These are phyloP conservation scores for Dromiciops gliroides DNA, from an alignment of 2,113 vertebrate genomes.

Conservation along the genomic window DNA sequence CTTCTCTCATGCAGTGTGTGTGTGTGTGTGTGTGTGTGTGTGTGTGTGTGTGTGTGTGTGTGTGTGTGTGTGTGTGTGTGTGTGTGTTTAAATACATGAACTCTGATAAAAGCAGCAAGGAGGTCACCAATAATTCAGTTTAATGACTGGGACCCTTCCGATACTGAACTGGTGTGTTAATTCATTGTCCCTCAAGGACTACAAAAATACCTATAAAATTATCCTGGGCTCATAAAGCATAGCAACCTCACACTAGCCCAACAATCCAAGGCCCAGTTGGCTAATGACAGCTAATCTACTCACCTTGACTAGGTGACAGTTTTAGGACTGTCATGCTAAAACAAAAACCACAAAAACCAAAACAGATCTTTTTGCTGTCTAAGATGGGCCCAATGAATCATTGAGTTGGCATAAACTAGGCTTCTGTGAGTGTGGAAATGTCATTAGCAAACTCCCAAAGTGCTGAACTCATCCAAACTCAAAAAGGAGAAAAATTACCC, in stretches of 20 bases:
- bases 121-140: constrained; percentile 57
- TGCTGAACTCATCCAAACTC: not conserved
- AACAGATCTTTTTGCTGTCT: not conserved
- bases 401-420: not conserved
- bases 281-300: not conserved
- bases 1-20: not conserved
- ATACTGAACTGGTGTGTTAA: constrained; percentile 44
- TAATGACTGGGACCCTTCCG: constrained; percentile 44
- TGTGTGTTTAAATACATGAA: not conserved
- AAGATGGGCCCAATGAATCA: not conserved
- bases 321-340: not conserved
- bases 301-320: not conserved
- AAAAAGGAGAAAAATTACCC: not conserved
- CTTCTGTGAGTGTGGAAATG: not conserved
- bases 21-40: no score
- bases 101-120: constrained; percentile 45
- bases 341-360: not conserved
- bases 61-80: not conserved
- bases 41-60: not conserved
- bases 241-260: not conserved
- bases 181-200: constrained; percentile 65
- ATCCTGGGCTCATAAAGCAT: constrained; percentile 58
- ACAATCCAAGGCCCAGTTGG: not conserved
- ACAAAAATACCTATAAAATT: constrained; percentile 67
- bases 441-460: not conserved